phyloP scores from a whole-genome alignment of 2,113 vertebrate genomes.

The Axis porcinus region DNA sequence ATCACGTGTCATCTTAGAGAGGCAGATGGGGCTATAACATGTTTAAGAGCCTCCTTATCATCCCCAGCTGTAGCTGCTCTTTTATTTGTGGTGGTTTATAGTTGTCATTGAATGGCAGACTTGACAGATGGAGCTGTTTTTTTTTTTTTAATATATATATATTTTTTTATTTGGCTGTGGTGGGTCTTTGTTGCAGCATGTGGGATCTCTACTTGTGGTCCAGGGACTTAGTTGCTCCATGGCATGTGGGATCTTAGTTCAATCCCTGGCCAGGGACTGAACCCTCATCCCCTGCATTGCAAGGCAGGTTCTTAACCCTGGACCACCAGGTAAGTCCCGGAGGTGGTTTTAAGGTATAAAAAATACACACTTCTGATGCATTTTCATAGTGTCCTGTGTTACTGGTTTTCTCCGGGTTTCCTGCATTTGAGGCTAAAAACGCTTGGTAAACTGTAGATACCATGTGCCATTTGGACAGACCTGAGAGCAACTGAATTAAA shows the following conservation, averaged over 20 bases:
- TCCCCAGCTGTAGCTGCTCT: background rate
- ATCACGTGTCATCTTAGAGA: background rate
- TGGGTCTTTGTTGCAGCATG: background rate
- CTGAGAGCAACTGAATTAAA: background rate
- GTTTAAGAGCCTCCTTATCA: background rate
- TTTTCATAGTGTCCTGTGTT: too few relatives aligned
- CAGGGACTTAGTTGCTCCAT: background rate
- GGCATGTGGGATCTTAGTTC: background rate
- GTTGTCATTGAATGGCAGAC: background rate
- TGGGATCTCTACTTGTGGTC: background rate
- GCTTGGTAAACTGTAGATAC: too few relatives aligned
- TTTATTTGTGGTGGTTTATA: background rate
- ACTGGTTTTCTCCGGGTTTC: background rate
- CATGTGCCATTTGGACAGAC: background rate
- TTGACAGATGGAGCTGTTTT: background rate
- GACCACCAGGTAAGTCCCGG: background rate
- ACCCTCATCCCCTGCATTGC: background rate
- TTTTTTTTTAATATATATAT: background rate
- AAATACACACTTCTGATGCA: background rate
- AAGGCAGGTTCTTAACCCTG: background rate
- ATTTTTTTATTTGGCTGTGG: background rate
- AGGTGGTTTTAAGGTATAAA: background rate
- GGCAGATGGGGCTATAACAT: background rate
- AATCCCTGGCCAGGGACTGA: background rate
- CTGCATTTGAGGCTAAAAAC: too few relatives aligned